A percentile compares a stretch with the other conserved stretches of the same genome.
Conservation (phyloP, 2,113 vertebrate genomes). For the Mirounga angustirostris region DNA sequence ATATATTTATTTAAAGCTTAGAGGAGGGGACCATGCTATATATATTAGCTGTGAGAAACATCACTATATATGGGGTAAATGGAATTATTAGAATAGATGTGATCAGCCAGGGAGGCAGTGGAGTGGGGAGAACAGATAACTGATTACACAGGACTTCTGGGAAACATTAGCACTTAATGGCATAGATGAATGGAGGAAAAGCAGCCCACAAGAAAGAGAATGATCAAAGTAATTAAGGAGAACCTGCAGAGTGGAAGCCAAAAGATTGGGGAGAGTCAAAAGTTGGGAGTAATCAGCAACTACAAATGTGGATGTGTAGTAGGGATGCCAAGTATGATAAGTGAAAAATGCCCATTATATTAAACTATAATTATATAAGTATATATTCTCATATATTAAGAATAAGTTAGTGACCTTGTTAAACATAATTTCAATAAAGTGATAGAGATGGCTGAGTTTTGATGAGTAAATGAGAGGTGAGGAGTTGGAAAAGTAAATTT, state of each 20-base stretch:
- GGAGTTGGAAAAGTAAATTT: conserved; percentile 39
- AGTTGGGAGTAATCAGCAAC: neutral
- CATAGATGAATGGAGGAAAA: neutral
- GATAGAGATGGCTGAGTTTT: conserved; percentile 1
- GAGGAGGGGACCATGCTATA: neutral
- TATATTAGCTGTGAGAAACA: neutral
- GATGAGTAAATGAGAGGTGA: conserved; percentile 21
- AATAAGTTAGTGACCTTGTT: neutral
- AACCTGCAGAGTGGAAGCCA: neutral
- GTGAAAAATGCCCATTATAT: neutral
- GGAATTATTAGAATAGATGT: neutral
- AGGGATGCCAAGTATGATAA: neutral
- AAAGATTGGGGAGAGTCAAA: neutral
- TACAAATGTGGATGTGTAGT: neutral
- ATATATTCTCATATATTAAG: neutral
- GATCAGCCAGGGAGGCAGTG: neutral
- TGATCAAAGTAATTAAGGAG: neutral
- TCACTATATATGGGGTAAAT: neutral
- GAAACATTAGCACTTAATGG: neutral
- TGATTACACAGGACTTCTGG: neutral
- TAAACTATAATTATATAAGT: neutral
- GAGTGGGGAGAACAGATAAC: neutral
- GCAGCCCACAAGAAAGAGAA: neutral
- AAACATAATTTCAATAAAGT: conserved; percentile 41
- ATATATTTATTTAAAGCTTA: neutral